Percentiles rank a stretch among this genome's conserved stretches.
Conservation (phyloP, 37 sponge, comb jelly and placozoan species). For the Spongilla lacustris region DNA sequence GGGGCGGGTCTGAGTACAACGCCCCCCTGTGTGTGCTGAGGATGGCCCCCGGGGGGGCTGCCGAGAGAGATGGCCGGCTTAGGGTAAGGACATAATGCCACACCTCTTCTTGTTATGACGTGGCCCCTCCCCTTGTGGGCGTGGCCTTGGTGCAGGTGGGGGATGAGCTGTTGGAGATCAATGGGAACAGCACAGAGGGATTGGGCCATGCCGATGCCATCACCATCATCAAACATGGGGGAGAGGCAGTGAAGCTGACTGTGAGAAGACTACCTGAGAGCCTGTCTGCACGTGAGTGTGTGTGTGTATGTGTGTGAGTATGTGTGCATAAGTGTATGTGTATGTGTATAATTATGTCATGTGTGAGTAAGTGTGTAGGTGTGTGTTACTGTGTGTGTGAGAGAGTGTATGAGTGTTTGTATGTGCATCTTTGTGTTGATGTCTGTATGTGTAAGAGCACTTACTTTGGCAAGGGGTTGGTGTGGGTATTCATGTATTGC, state of each 20-base stretch:
- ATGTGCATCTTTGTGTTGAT: too few relatives aligned
- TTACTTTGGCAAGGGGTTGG: too few relatives aligned
- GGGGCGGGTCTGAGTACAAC: constrained; percentile 92
- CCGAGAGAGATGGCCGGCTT: constrained; percentile 85
- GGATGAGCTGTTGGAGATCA: constrained; percentile 96
- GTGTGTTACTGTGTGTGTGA: too few relatives aligned
- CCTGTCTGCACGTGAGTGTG: not conserved
- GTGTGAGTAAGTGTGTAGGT: too few relatives aligned
- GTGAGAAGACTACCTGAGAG: constrained; percentile 68
- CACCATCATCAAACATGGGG: constrained; percentile 87
- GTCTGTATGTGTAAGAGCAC: too few relatives aligned
- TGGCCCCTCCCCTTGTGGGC: too few relatives aligned
- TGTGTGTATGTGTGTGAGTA: not conserved
- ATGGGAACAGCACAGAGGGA: constrained; percentile 82
- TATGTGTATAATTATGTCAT: too few relatives aligned
- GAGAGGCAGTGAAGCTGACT: constrained; percentile 73
- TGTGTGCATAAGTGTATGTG: too few relatives aligned
- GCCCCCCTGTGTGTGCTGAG: constrained; percentile 90
- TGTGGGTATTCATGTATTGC: too few relatives aligned
- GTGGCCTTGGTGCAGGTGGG: constrained; percentile 69
- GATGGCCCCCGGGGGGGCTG: constrained; percentile 90
- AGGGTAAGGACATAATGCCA: constrained; percentile 48
- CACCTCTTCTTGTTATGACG: too few relatives aligned
- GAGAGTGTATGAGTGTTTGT: too few relatives aligned
- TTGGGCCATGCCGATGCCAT: constrained; percentile 92